phyloP scores from a whole-genome alignment of 2,888 invertebrate species.

The Ichneumon xanthorius region DNA sequence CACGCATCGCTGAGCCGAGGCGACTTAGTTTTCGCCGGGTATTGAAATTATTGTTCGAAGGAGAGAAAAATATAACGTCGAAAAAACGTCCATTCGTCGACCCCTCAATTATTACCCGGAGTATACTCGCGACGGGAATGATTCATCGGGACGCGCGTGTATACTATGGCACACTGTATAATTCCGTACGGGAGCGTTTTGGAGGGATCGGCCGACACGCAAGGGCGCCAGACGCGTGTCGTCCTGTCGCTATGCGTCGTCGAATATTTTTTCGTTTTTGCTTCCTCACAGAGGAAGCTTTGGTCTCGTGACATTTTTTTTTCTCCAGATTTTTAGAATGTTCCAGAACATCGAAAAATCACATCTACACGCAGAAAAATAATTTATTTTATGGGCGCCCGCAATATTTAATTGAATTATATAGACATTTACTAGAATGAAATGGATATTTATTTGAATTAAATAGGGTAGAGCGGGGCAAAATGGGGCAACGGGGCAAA shows the following conservation, averaged over 20 bases:
- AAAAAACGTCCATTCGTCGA: slow-evolving; percentile 16
- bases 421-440: too few species aligned
- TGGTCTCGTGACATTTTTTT: neutral
- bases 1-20: slow-evolving; percentile 55
- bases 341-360: too few species aligned
- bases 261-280: slow-evolving; percentile 13
- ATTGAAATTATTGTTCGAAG: slow-evolving; percentile 24
- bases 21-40: slow-evolving; percentile 25
- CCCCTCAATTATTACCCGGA: slow-evolving; percentile 36
- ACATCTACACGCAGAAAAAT: too few species aligned
- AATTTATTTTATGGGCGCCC: too few species aligned
- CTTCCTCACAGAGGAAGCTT: too few species aligned
- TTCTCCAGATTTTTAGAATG: neutral
- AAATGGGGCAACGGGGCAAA: too few species aligned
- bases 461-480: too few species aligned
- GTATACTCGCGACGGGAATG: slow-evolving; percentile 18
- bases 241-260: neutral
- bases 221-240: neutral
- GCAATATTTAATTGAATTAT: too few species aligned
- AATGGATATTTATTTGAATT: too few species aligned
- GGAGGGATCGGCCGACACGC: slow-evolving; percentile 22
- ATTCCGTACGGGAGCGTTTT: slow-evolving; percentile 14
- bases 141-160: slow-evolving; percentile 38
- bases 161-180: neutral
- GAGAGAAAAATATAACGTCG: neutral